Conservation (phyloP, 2,113 vertebrate genomes). For the Herpetotheres cachinnans region DNA sequence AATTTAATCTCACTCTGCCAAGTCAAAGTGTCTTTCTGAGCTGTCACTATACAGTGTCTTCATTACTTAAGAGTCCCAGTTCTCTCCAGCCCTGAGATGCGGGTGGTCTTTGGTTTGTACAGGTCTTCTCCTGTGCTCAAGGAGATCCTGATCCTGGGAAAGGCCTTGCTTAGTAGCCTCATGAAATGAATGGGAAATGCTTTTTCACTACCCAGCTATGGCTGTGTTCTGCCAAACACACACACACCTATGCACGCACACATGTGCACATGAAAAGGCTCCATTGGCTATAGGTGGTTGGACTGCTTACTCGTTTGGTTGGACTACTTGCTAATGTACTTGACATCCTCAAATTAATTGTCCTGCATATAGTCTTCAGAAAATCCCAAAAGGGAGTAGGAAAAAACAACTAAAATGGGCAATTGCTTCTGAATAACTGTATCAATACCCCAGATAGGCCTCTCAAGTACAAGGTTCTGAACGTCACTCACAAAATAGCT, state of each 20-base stretch:
- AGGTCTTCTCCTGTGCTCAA: background rate
- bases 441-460: background rate
- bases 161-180: background rate
- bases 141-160: background rate
- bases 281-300: background rate
- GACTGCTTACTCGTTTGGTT: background rate
- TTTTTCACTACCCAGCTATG: background rate
- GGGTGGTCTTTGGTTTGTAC: background rate
- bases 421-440: background rate
- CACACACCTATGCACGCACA: rapidly evolving
- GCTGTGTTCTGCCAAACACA: background rate
- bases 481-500: background rate
- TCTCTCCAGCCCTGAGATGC: background rate
- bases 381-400: background rate
- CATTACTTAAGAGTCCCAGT: background rate
- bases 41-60: background rate
- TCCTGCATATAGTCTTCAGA: background rate
- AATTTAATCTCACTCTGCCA: background rate
- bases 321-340: background rate
- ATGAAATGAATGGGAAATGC: background rate
- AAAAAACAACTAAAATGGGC: background rate
- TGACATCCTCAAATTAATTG: background rate
- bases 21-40: background rate
- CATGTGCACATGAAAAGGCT: rapidly evolving
- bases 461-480: background rate